Conservation (phyloP, 2,113 vertebrate genomes). For the Eurypyga helias region DNA sequence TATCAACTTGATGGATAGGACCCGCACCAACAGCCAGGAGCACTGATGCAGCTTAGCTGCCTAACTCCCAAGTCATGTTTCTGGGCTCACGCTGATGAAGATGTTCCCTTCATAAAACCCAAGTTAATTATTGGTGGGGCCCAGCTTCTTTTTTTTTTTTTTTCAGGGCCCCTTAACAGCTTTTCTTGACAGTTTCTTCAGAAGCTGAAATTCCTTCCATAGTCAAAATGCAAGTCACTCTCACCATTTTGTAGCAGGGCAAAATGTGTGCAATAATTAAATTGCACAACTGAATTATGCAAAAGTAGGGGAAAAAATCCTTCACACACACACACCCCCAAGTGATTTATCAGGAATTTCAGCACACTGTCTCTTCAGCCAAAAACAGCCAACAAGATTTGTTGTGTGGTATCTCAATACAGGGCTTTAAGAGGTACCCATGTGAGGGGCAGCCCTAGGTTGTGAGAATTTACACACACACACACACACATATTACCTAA, state of each 20-base stretch:
- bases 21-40: not conserved
- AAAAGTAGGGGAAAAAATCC: no score
- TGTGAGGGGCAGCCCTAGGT: not conserved
- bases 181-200: not conserved
- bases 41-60: not conserved
- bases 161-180: not conserved
- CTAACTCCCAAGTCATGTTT: not conserved
- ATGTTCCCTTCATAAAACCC: not conserved
- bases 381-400: not conserved
- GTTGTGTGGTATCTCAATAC: not conserved
- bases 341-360: not conserved
- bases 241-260: not conserved
- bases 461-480: not conserved
- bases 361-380: not conserved
- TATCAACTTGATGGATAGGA: not conserved
- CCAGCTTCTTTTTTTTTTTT: not conserved
- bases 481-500: not conserved
- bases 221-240: accelerated
- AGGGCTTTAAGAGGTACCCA: not conserved
- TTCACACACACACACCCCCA: no score
- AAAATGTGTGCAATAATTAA: not conserved
- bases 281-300: conserved; percentile 28
- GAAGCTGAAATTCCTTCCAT: not conserved
- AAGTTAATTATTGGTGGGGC: not conserved
- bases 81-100: not conserved